Conservation (phyloP, 2,113 vertebrate genomes). For the Rhadina sibilatrix region DNA sequence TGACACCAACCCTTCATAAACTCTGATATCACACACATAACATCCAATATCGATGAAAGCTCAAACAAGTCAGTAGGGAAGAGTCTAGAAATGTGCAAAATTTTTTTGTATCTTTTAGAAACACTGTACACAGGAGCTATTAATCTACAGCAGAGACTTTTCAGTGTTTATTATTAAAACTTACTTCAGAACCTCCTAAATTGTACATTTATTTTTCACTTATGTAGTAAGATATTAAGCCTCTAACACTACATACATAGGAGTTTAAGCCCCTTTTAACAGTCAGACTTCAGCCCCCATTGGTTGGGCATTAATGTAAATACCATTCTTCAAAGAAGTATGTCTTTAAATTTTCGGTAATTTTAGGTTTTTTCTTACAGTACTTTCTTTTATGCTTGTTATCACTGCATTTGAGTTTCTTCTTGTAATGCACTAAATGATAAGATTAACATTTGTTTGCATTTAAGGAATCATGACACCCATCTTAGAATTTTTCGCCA, state of each 20-base stretch:
- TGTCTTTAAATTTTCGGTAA: neutral
- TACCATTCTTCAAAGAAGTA: neutral
- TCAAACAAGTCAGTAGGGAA: constrained; percentile 88
- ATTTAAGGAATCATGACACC: neutral
- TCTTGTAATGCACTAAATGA: neutral
- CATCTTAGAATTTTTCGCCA: neutral
- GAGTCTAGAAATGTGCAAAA: constrained; percentile 68
- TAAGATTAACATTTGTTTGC: neutral
- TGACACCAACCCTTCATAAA: constrained; percentile 80
- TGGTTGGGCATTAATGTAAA: neutral
- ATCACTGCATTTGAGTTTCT: neutral
- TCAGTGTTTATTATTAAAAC: neutral
- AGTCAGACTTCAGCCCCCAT: neutral
- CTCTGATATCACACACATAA: constrained; percentile 84
- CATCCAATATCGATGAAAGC: constrained; percentile 83
- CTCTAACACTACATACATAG: neutral
- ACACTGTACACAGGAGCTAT: neutral
- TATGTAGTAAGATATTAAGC: neutral
- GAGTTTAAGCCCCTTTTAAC: neutral
- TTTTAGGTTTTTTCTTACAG: neutral
- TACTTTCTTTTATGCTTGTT: neutral
- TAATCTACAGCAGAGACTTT: neutral
- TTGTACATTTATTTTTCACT: neutral
- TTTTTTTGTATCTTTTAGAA: neutral
- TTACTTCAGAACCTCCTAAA: neutral